These are phyloP conservation scores for Nematopogon swammerdamellus DNA, from an alignment of 2,888 invertebrate species.

Conservation along the genomic window DNA sequence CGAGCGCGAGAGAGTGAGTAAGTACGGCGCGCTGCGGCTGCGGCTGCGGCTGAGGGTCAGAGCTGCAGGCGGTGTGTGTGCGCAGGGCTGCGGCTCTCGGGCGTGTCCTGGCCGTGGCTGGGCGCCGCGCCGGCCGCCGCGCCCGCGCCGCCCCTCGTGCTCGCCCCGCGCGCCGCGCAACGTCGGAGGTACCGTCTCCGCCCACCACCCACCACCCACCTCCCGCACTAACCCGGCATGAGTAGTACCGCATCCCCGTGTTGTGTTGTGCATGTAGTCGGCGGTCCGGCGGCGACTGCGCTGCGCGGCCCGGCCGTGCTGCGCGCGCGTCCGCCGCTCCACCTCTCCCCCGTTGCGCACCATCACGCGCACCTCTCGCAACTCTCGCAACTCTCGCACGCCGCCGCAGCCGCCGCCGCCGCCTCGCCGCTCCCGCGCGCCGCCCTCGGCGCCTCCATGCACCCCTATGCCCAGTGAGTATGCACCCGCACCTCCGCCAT, in stretches of 20 bases:
- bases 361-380: conserved; percentile 75
- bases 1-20: conserved; percentile 18
- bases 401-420: conserved; percentile 73
- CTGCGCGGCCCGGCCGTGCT: conserved; percentile 58
- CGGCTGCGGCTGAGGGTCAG: conserved; percentile 2
- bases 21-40: conserved; percentile 11
- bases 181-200: conserved; percentile 69
- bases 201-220: conserved; percentile 10
- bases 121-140: conserved; percentile 59
- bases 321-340: conserved; percentile 69
- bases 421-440: conserved; percentile 66
- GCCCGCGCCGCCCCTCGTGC: conserved; percentile 65
- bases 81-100: conserved; percentile 74
- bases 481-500: conserved; percentile 17
- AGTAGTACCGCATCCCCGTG: conserved; percentile 13
- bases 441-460: conserved; percentile 73
- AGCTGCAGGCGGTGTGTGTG: conserved; percentile 30
- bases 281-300: conserved; percentile 79
- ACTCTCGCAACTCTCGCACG: conserved; percentile 42
- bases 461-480: conserved; percentile 92
- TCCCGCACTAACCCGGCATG: conserved; percentile 21
- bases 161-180: conserved; percentile 71
- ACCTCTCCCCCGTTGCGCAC: conserved; percentile 61
- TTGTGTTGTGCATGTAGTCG: conserved; percentile 59
- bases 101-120: conserved; percentile 76